Evolutionary conservation across 2,797 vertebrate species (phyloP).

Genomic region (Poeciliopsis presidionis): DNA sequence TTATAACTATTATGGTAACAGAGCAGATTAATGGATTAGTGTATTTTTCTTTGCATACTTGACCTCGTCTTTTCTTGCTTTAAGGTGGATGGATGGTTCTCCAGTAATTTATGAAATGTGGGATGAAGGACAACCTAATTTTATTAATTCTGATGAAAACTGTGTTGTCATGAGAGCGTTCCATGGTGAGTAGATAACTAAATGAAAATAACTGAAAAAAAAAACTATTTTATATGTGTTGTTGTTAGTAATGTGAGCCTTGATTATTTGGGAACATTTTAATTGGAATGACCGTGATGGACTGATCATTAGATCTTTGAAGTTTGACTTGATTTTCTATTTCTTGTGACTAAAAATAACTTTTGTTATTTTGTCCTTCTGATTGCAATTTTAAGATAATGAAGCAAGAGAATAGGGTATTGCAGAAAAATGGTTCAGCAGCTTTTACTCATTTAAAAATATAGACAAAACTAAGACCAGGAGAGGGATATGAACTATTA

Average conservation of each 20-base stretch:
- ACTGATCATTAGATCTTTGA: not conserved
- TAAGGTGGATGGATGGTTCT: conserved; percentile 71
- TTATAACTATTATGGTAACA: not conserved
- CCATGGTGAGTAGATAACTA: conserved; percentile 39
- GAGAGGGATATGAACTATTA: too few species aligned
- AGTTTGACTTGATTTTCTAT: not conserved
- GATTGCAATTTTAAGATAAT: not conserved
- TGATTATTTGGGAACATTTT: not conserved
- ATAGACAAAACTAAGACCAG: not conserved
- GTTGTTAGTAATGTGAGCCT: not conserved
- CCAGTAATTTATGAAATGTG: conserved; percentile 56
- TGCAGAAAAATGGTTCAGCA: not conserved
- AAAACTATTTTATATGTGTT: not conserved
- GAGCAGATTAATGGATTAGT: not conserved
- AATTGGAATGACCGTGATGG: not conserved
- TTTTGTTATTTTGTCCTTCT: not conserved
- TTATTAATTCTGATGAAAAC: conserved; percentile 53
- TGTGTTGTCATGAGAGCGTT: conserved; percentile 31
- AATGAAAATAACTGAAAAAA: not conserved
- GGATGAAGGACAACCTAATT: conserved; percentile 56
- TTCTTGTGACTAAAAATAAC: not conserved
- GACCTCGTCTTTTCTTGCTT: conserved; percentile 2
- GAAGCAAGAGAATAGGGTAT: not conserved
- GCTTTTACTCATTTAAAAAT: not conserved
- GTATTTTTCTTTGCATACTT: not conserved